These are phyloP conservation scores for Glaucomys volans DNA, from an alignment of 2,113 vertebrate genomes.

Conservation along the genomic window DNA sequence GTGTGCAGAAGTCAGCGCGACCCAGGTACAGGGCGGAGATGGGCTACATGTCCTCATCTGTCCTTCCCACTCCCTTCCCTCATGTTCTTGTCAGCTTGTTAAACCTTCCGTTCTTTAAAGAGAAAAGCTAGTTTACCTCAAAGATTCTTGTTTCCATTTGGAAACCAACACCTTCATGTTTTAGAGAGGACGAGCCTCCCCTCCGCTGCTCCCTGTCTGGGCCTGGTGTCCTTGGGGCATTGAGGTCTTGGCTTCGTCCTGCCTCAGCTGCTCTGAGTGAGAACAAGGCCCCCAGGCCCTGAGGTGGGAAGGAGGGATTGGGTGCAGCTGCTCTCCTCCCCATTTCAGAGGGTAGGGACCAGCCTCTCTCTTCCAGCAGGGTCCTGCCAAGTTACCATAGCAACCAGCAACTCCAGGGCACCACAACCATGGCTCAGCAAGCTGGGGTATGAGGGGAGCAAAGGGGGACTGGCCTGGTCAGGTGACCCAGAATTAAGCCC, in stretches of 20 bases:
- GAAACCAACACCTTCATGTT: constrained; percentile 82
- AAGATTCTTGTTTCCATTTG: constrained; percentile 84
- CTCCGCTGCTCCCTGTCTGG: neutral
- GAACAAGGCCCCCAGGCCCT: neutral
- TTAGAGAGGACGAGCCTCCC: neutral
- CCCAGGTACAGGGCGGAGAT: neutral
- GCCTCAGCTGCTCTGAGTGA: neutral
- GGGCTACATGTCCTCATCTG: neutral
- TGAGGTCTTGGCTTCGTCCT: neutral
- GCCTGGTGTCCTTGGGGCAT: neutral
- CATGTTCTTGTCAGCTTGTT: constrained; percentile 57
- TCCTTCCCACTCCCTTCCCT: neutral
- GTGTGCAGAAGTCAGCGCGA: constrained; percentile 31
- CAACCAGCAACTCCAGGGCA: constrained; percentile 72
- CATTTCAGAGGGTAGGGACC: neutral
- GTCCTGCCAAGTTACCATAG: constrained; percentile 60
- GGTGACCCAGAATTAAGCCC: constrained; percentile 49
- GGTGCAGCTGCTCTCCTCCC: neutral
- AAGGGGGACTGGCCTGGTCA: constrained; percentile 3
- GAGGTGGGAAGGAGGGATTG: neutral
- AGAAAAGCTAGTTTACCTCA: constrained; percentile 88
- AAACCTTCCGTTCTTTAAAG: constrained; percentile 81
- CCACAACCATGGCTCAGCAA: constrained; percentile 29
- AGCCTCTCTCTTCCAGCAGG: constrained; percentile 54
- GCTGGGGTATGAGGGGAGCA: constrained; percentile 40